These are phyloP conservation scores for Parazoanthus swiftii DNA, from an alignment of 92 coral and sea anemone species.

Conservation along the genomic window DNA sequence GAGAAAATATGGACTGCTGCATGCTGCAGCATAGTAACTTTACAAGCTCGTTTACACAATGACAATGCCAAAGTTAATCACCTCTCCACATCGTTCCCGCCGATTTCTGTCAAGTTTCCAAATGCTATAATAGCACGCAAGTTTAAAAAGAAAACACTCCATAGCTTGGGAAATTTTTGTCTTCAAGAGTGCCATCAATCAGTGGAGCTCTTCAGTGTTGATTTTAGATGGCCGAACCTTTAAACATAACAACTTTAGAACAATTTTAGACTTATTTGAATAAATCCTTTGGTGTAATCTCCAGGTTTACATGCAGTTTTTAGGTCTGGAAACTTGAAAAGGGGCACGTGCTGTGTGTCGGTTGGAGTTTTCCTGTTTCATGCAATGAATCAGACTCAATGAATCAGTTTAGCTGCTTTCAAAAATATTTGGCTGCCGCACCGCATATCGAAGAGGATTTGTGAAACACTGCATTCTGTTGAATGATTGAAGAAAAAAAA, in stretches of 20 bases:
- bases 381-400: not conserved
- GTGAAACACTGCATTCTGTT: too few species aligned
- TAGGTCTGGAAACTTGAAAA: not conserved
- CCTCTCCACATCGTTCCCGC: not conserved
- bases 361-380: not conserved
- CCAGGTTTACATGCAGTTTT: not conserved
- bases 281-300: too few species aligned
- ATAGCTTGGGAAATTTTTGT: not conserved
- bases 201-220: not conserved
- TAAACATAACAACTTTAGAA: not conserved
- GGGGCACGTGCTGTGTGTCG: not conserved
- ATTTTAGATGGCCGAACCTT: not conserved
- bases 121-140: not conserved
- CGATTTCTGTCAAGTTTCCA: slow-evolving; percentile 25
- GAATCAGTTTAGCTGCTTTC: not conserved
- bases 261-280: not conserved
- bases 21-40: too few species aligned
- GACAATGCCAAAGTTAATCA: not conserved
- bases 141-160: slow-evolving; percentile 28
- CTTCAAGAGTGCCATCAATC: slow-evolving; percentile 1
- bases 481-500: too few species aligned
- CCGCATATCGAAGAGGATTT: too few species aligned
- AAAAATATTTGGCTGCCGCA: too few species aligned
- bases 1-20: not conserved
- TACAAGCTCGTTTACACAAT: not conserved